phyloP scores from a whole-genome alignment of 2,888 invertebrate species.

The Protophormia terraenovae region DNA sequence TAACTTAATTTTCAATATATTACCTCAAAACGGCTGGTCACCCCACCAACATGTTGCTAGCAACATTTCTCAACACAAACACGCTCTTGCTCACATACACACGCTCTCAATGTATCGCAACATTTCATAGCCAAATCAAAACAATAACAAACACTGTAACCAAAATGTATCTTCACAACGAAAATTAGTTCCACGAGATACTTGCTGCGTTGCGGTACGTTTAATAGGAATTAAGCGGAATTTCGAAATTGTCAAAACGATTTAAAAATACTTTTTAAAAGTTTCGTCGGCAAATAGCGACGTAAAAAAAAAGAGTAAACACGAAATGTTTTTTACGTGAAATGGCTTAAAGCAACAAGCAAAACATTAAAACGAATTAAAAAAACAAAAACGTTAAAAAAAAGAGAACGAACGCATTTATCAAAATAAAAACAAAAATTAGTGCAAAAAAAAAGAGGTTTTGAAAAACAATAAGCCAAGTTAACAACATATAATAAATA shows the following conservation, averaged over 20 bases:
- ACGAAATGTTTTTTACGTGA: slow-evolving; percentile 33
- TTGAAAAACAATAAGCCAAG: slow-evolving; percentile 50
- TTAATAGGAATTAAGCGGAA: slow-evolving; percentile 30
- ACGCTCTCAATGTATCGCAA: slow-evolving; percentile 44
- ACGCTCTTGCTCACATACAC: not conserved
- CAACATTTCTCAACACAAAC: not conserved
- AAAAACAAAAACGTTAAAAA: slow-evolving; percentile 7
- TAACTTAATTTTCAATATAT: not conserved
- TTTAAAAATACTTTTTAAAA: slow-evolving; percentile 2
- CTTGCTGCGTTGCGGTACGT: slow-evolving; percentile 70
- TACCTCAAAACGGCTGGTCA: slow-evolving; percentile 23
- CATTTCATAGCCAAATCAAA: not conserved
- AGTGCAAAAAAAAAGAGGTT: slow-evolving; percentile 26
- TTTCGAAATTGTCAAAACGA: not conserved
- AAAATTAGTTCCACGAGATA: slow-evolving; percentile 70
- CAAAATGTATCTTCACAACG: slow-evolving; percentile 43
- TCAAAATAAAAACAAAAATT: slow-evolving; percentile 40
- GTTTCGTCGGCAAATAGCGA: slow-evolving; percentile 18
- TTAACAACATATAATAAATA: slow-evolving; percentile 21
- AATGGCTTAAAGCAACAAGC: slow-evolving; percentile 24
- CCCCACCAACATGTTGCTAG: slow-evolving; percentile 39
- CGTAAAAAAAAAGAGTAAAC: slow-evolving; percentile 18
- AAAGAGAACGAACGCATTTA: slow-evolving; percentile 38
- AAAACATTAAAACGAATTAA: slow-evolving; percentile 10
- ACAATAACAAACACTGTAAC: slow-evolving; percentile 33